Evolutionary conservation across 2,797 vertebrate species (phyloP).

Genomic region (Halcyon smyrnensis): DNA sequence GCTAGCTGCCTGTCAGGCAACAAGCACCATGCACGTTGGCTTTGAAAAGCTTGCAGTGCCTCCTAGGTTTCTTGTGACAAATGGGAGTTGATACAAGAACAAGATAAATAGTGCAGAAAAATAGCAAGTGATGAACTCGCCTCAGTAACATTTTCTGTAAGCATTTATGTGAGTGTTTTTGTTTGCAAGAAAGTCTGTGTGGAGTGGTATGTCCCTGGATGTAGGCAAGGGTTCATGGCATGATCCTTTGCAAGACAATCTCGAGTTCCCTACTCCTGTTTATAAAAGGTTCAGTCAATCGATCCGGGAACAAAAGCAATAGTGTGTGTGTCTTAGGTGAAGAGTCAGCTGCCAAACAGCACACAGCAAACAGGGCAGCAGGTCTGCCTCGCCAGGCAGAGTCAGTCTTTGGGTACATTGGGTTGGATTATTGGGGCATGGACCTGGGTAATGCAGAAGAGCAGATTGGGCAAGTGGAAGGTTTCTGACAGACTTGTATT

Average conservation of each 20-base stretch:
- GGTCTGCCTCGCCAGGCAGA: background rate
- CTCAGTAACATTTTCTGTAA: slow-evolving; percentile 55
- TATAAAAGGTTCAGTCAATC: slow-evolving; percentile 66
- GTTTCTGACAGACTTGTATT: background rate
- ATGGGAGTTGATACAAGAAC: slow-evolving; percentile 28
- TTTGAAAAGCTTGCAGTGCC: slow-evolving; percentile 15
- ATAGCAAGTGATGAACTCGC: slow-evolving; percentile 24
- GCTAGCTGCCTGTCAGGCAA: fast-evolving
- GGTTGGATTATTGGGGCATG: background rate
- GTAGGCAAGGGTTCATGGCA: slow-evolving; percentile 27
- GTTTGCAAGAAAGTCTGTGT: slow-evolving; percentile 38
- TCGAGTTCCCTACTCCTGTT: slow-evolving; percentile 48
- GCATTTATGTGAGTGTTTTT: slow-evolving; percentile 49
- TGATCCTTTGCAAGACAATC: slow-evolving; percentile 59
- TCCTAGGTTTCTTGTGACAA: slow-evolving; percentile 28
- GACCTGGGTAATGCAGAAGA: background rate
- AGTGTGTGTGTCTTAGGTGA: slow-evolving; percentile 50
- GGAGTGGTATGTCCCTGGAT: slow-evolving; percentile 2
- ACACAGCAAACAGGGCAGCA: slow-evolving; percentile 20
- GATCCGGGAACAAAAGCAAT: slow-evolving; percentile 53
- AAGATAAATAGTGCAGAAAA: slow-evolving; percentile 53
- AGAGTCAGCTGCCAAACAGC: slow-evolving; percentile 45
- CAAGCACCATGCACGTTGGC: background rate
- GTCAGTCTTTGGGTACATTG: background rate
- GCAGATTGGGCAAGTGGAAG: background rate